phyloP scores from a whole-genome alignment of 1,140 invertebrate species.

The Drosophila elegans region DNA sequence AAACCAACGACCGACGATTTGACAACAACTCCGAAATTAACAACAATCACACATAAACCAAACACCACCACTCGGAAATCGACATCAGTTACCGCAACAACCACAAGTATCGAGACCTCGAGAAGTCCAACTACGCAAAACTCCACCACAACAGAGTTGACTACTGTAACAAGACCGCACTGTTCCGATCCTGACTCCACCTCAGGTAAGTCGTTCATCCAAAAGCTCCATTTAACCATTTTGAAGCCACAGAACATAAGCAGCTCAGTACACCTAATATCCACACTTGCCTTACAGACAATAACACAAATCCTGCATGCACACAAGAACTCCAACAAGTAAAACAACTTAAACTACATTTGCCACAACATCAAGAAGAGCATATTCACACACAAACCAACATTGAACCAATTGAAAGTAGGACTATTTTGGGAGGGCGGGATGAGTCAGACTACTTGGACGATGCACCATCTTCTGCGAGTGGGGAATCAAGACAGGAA shows the following conservation, averaged over 20 bases:
- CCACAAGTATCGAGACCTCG: slow-evolving; percentile 5
- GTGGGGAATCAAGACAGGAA: slow-evolving; percentile 4
- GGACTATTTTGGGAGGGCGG: slow-evolving; percentile 15
- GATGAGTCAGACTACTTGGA: slow-evolving; percentile 54
- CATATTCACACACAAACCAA: slow-evolving; percentile 17
- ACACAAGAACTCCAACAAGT: slow-evolving; percentile 41
- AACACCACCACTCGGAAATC: slow-evolving; percentile 7
- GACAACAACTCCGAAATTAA: slow-evolving; percentile 3
- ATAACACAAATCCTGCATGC: slow-evolving; percentile 44
- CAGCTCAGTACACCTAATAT: slow-evolving; percentile 18
- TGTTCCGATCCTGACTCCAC: slow-evolving; percentile 23
- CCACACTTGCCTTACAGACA: slow-evolving; percentile 52
- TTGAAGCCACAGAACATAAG: background rate
- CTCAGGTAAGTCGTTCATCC: slow-evolving; percentile 45
- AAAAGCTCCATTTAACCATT: background rate
- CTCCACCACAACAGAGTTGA: slow-evolving; percentile 21
- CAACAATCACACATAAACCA: slow-evolving; percentile 2
- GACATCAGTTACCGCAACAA: slow-evolving; percentile 1
- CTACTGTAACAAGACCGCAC: slow-evolving; percentile 5
- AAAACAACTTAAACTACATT: background rate
- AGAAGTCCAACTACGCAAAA: background rate
- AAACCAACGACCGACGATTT: background rate
- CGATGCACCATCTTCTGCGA: slow-evolving; percentile 24
- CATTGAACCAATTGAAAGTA: slow-evolving; percentile 6
- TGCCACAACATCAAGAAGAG: slow-evolving; percentile 6